These are phyloP conservation scores for Druon quercuslanigerum DNA, from an alignment of 1,140 invertebrate species.

Conservation along the genomic window DNA sequence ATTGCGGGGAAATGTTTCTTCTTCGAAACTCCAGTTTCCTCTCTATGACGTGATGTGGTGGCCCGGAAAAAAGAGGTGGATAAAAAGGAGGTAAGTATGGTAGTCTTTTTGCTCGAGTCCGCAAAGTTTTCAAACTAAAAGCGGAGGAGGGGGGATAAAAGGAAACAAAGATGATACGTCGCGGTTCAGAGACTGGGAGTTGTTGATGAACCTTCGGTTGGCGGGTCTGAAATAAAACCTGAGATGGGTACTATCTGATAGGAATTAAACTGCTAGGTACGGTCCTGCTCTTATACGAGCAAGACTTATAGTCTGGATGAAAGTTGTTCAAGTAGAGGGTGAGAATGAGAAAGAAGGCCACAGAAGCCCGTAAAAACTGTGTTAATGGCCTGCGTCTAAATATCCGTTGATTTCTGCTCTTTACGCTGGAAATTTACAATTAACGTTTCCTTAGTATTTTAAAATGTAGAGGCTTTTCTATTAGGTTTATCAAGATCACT, in stretches of 20 bases:
- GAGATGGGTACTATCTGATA: too few relatives aligned
- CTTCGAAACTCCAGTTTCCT: neutral
- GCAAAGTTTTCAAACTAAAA: conserved; percentile 26
- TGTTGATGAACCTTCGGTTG: too few relatives aligned
- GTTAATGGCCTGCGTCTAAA: neutral
- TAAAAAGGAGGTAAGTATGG: conserved; percentile 8
- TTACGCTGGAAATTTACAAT: too few relatives aligned
- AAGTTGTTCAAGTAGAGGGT: too few relatives aligned
- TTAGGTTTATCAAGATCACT: too few relatives aligned
- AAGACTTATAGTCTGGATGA: neutral
- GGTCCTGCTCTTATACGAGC: conserved; percentile 5
- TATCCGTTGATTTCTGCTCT: neutral
- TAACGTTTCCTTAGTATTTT: too few relatives aligned
- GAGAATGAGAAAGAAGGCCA: too few relatives aligned
- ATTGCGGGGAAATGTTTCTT: conserved; percentile 20
- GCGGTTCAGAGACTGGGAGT: too few relatives aligned
- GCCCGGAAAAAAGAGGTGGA: neutral
- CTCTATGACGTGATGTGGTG: conserved; percentile 1
- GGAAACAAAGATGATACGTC: too few relatives aligned
- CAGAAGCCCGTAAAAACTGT: too few relatives aligned
- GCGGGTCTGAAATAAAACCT: too few relatives aligned
- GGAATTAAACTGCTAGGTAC: conserved; percentile 33
- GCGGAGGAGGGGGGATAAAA: neutral
- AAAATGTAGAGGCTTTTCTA: too few relatives aligned
- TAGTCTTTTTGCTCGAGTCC: conserved; percentile 8